Evolutionary conservation across 2,888 invertebrate species (phyloP), one percentile per base, ranked within the genome.

Genomic region (Diaprepes abbreviatus): DNA sequence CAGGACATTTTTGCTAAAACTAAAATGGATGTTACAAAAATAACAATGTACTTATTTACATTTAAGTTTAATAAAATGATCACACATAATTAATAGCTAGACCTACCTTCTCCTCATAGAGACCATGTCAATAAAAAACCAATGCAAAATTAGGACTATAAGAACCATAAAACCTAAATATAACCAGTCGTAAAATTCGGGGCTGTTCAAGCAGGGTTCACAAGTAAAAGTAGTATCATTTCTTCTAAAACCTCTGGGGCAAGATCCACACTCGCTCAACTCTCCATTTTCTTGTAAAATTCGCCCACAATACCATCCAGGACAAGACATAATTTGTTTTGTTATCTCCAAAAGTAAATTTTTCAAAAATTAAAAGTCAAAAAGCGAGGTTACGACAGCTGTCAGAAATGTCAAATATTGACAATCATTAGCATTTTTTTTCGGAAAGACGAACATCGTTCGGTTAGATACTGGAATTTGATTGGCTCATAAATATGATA

Each of bases 151-250:
- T 40, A 98, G 85, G 0, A 96, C 93, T 43, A 97, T 82, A 12
- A 97, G 83, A 0, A 93, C 94, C 94, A 98, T 96, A 80, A 98
- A 98, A 1, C 95, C 94, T 17, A 98, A 89, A 82, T 95, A 96
- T 45, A 97, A 88, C 93, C 96, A 96, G 79, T 97, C 97, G 80
- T 98, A 97, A 38, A 94, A 88, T 10, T 90, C 87, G 0, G 95
- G 93, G 33, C 87, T 86, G 60, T 92, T 91, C 1, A 88, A 87
- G 79, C 97, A 98, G 1, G 89, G 89, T 38, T 92, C 89, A 63
- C 92, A 93, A 81, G 97, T 96, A 28, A 91, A 89, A 54, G 92
- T 92, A 0, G 90, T 88, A 0, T 87, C 84, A 78, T 91, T 91
- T 43, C 93, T 90, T 28, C 93, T 86, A 78, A 88, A 95, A 0